Base-by-base conservation (phyloP, 2,113 vertebrate genomes). In the Rhynchomys soricoides region DNA sequence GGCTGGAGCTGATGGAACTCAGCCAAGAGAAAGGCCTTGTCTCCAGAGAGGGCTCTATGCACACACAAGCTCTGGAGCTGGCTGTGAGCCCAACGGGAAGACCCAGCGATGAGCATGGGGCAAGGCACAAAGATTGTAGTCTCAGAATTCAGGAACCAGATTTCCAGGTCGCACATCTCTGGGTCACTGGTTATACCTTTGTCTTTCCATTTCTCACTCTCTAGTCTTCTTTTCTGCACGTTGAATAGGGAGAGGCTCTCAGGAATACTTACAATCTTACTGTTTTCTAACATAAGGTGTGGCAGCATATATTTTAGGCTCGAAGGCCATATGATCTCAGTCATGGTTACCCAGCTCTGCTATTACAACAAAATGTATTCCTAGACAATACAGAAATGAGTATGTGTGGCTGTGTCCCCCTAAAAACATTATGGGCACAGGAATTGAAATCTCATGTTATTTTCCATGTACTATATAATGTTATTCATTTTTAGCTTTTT, bases 401-500 rank as follows among this genome's bases (percentile, higher is more conserved):
- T 48, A n/a, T 34, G 11, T 13, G 7, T 87, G 40, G 52, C 24
- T 68, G 10, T 82, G 26, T 71, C 83, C 7, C 64, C 22, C 29
- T 37, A 68, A 92, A 83, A 62, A 31, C 66, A 40, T 95, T 90
- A 37, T 73, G 19, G 70, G 13, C 45, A 59, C 7, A 68, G 40
- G 15, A 75, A 95, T 85, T 37, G 86, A 73, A 94, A 78, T 92
- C 66, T 82, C 50, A 89, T 37, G 7, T 55, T 45, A 48, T 70
- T 91, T 83, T 85, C 64, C 55, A 45, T 43, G 15, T 16, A 5
- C 45, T 45, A 57, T 45, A 68, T 89, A 90, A 70, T 94, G 83
- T 75, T 64, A 73, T 40, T 88, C 13, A 59, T 90, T 40, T 68
- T 95, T 90, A 62, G 79, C 52, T 92, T 91, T 82, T 73, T 57